Conservation (phyloP, 1,140 invertebrate genomes). For the Apis laboriosa region DNA sequence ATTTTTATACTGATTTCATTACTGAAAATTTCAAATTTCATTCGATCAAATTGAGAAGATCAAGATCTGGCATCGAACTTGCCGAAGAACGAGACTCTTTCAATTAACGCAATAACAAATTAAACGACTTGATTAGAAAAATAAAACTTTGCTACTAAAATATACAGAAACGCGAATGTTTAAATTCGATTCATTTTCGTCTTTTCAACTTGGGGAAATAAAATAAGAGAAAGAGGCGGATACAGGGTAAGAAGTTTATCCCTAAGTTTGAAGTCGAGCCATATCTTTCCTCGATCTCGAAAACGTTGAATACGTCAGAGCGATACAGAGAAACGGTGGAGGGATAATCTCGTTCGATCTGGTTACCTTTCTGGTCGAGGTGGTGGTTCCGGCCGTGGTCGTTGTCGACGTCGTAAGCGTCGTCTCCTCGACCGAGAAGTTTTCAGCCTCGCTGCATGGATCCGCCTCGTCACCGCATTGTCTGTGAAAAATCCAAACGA, state of each 20-base stretch:
- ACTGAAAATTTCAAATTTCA: background rate
- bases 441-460: slow-evolving; percentile 76
- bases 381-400: slow-evolving; percentile 42
- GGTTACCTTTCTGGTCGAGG: slow-evolving; percentile 52
- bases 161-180: too few relatives aligned
- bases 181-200: too few relatives aligned
- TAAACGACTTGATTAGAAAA: too few relatives aligned
- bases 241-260: too few relatives aligned
- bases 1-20: background rate
- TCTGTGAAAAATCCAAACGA: slow-evolving; percentile 55
- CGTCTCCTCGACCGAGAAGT: slow-evolving; percentile 73
- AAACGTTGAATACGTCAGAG: slow-evolving; percentile 1
- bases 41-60: too few relatives aligned
- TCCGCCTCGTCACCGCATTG: slow-evolving; percentile 77
- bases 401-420: slow-evolving; percentile 60
- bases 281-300: slow-evolving; percentile 1
- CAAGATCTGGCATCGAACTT: too few relatives aligned
- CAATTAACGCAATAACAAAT: too few relatives aligned
- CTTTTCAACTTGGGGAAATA: too few relatives aligned
- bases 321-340: background rate
- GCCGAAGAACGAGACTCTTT: too few relatives aligned
- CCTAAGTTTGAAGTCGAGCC: background rate
- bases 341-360: slow-evolving; percentile 10
- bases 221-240: too few relatives aligned
- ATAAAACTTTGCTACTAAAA: too few relatives aligned